These are phyloP conservation scores for Mantis religiosa DNA, from an alignment of 2,888 invertebrate genomes.

Conservation along the genomic window DNA sequence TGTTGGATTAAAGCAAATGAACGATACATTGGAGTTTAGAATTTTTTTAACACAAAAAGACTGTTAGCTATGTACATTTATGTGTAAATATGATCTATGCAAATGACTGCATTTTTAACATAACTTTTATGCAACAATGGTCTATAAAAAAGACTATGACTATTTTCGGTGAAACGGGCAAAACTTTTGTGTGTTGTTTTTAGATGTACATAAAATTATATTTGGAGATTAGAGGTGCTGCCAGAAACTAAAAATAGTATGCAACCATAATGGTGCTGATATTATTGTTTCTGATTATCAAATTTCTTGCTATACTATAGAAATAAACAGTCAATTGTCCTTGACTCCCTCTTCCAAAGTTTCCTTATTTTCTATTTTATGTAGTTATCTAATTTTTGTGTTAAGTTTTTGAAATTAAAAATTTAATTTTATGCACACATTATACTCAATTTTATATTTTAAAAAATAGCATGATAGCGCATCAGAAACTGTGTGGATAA, in stretches of 20 bases:
- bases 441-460: too few relatives aligned
- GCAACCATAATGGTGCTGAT: not conserved
- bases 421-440: too few relatives aligned
- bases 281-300: not conserved
- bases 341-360: not conserved
- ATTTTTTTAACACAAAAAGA: not conserved
- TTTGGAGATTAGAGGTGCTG: not conserved
- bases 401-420: too few relatives aligned
- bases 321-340: not conserved
- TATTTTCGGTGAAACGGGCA: constrained; percentile 26
- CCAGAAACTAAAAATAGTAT: not conserved
- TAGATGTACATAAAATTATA: not conserved
- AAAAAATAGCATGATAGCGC: too few relatives aligned
- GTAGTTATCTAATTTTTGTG: too few relatives aligned
- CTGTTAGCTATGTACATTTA: not conserved
- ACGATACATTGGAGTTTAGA: not conserved
- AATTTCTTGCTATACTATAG: not conserved
- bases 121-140: not conserved
- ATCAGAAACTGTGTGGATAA: too few relatives aligned
- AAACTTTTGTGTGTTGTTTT: not conserved
- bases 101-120: not conserved
- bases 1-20: not conserved
- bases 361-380: too few relatives aligned
- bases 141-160: constrained; percentile 7
- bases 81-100: not conserved